These are phyloP conservation scores for Subanguina moxae DNA, from an alignment of 1,140 invertebrate species.

Conservation along the genomic window DNA sequence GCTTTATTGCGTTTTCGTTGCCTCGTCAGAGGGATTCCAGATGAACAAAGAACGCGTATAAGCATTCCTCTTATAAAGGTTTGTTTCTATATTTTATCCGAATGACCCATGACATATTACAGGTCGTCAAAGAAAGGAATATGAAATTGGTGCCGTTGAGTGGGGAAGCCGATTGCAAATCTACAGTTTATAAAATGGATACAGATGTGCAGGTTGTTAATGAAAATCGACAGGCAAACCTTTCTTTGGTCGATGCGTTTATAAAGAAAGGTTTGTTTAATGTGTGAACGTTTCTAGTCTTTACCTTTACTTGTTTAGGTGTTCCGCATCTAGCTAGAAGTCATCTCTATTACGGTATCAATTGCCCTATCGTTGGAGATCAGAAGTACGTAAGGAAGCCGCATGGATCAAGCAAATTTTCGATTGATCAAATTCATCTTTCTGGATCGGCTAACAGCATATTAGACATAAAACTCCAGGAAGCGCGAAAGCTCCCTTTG, in stretches of 20 bases:
- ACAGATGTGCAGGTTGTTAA: constrained; percentile 19
- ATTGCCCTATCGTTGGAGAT: constrained; percentile 7
- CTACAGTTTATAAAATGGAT: constrained; percentile 22
- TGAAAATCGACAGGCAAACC: not conserved
- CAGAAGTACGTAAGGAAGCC: constrained; percentile 4
- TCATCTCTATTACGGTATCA: constrained; percentile 31
- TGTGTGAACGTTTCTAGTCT: not conserved
- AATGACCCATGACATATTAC: not conserved
- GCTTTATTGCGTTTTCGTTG: constrained; percentile 20
- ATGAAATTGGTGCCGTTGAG: constrained; percentile 19
- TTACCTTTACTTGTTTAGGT: constrained; percentile 8
- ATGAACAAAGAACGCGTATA: constrained; percentile 4
- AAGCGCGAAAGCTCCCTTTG: not conserved
- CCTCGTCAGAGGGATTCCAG: constrained; percentile 16
- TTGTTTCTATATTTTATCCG: not conserved
- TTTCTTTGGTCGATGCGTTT: constrained; percentile 21
- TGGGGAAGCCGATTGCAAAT: not conserved
- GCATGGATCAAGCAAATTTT: not conserved
- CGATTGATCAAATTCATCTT: not conserved
- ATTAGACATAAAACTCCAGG: not conserved
- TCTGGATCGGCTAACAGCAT: not conserved
- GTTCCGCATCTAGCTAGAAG: constrained; percentile 18
- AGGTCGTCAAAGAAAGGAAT: constrained; percentile 12
- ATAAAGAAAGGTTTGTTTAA: constrained; percentile 3
- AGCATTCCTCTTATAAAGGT: constrained; percentile 30